A percentile compares a stretch with the other conserved stretches of the same genome.
Evolutionary conservation across 1,140 invertebrate genomes (phyloP).

Genomic region (Charaxes varanes): DNA sequence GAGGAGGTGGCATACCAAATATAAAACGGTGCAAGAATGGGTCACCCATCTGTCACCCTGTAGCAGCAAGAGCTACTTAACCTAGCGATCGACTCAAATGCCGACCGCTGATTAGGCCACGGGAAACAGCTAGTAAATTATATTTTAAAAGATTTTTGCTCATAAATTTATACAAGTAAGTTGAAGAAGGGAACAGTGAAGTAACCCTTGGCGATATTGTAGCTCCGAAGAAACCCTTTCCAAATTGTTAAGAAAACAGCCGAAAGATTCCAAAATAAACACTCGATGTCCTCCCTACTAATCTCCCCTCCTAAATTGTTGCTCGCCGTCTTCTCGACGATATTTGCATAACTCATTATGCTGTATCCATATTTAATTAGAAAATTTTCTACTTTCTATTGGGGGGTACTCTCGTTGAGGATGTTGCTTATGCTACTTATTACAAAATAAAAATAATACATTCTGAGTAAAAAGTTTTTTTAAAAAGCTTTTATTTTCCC

Average conservation of each 20-base stretch:
- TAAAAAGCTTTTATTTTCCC: too few relatives aligned
- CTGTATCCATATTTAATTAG: slow-evolving; percentile 70
- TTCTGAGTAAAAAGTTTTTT: not conserved
- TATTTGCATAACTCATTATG: slow-evolving; percentile 70
- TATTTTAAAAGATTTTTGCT: too few relatives aligned
- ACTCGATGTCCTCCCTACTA: slow-evolving; percentile 10
- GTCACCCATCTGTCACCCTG: too few relatives aligned
- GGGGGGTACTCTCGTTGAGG: slow-evolving; percentile 18
- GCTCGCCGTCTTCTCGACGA: slow-evolving; percentile 14
- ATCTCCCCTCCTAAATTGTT: slow-evolving; percentile 26
- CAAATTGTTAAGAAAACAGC: slow-evolving; percentile 18
- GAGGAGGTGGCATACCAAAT: too few relatives aligned
- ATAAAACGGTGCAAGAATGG: too few relatives aligned
- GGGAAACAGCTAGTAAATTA: too few relatives aligned
- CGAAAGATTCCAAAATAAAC: slow-evolving; percentile 17
- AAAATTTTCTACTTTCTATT: slow-evolving; percentile 51
- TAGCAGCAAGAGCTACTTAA: too few relatives aligned
- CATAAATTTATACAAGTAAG: too few relatives aligned
- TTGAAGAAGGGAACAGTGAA: too few relatives aligned
- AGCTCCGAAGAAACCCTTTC: slow-evolving; percentile 6
- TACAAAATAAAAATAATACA: not conserved
- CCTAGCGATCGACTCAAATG: too few relatives aligned
- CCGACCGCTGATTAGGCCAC: too few relatives aligned
- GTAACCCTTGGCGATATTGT: slow-evolving; percentile 1
- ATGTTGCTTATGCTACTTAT: slow-evolving; percentile 15